Base-by-base conservation (phyloP, 2,888 invertebrate species). In the Drosophila prostipennis region DNA sequence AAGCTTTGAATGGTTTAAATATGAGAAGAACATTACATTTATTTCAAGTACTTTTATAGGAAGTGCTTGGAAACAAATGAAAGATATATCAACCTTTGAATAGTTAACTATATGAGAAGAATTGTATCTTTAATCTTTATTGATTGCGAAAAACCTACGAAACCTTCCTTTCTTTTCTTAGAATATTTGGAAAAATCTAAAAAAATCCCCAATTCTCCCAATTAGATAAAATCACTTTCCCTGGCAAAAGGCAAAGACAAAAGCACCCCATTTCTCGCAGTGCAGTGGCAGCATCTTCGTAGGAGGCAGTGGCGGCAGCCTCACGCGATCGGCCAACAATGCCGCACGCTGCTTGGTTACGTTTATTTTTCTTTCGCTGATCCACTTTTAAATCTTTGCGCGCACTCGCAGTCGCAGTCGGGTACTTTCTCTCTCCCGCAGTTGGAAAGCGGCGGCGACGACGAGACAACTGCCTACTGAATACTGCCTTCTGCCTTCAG, bases 341-440 rank as follows among this genome's bases (percentile, higher is more conserved):
- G 88, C 80, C 80, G 86, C 80, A 87, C 80, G 83, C 87, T 84
- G 88, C 84, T 79, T 83, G 87, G 87, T 88, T 88, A 87, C 87
- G 87, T 84, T 84, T 88, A 77, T 88, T 87, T 84, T 80, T 80
- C 57, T 85, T 81, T 80, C 61, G 89, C 82, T 84, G 84, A 89
- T 84, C 84, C 84, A 84, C 84, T 84, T 84, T 84, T 87, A 77
- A 79, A 84, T 87, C 87, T 84, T 82, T 74, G 86, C 79, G 77
- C 60, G 49, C 70, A 63, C 64, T 69, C 39, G 34, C 73, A 48
- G 53, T 43, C 43, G 43, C 53, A 32, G 60, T 45, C 32, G 40
- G 48, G 49, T 74, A 74, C 72, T 69, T 81, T 88, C 84, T 84
- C 88, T 84, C 84, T 84, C 89, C 79, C 86, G 87, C 84, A 81